Base-by-base conservation (phyloP, 2,797 vertebrate species). In the Pteropus rufus region DNA sequence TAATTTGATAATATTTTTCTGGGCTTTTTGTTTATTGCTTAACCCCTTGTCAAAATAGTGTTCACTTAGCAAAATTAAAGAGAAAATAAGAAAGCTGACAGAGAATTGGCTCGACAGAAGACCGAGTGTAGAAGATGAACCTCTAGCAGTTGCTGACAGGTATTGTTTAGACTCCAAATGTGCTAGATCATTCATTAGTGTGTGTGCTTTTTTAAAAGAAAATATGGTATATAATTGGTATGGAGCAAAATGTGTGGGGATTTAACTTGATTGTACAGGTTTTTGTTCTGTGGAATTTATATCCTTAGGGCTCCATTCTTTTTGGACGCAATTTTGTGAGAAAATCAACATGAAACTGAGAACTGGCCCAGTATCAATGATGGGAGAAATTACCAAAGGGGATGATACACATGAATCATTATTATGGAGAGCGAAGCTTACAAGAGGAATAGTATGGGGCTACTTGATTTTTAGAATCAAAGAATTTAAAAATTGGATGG, bases 21-120 rank as follows among this genome's bases (percentile, higher is more conserved):
- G 14, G 89, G 67, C 29, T 93, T 92, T 97, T 90, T 96, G 93
- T 97, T 62, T 88, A 21, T 96, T 88, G 67, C 64, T 89, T 97
- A 96, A 95, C 81, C 89, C 36, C 75, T 86, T 96, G 86, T 97
- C 93, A 96, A 86, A 96, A 95, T 94, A 97, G 70, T 89, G 70
- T 95, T 95, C 73, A 64, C 49, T 75, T 97, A 91, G 67, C 86
- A 93, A 94, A 97, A 96, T 90, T 82, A 90, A 96, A 81, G 91
- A 94, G 85, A 87, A 96, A 94, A 89, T 91, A 81, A 94, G 90
- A 82, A 86, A 84, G 79, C 91, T 69, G 58, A 88, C 24, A 91
- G 88, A 93, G 89, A 95, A 84, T 7, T 92, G 72, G 14, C 64
- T 89, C 3, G 0, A 83, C 91, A 69, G 41, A 76, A 92, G 86